Percentiles rank a stretch among this genome's conserved stretches.
Conservation (phyloP, 2,113 vertebrate genomes). For the Pterophyllum scalare region DNA sequence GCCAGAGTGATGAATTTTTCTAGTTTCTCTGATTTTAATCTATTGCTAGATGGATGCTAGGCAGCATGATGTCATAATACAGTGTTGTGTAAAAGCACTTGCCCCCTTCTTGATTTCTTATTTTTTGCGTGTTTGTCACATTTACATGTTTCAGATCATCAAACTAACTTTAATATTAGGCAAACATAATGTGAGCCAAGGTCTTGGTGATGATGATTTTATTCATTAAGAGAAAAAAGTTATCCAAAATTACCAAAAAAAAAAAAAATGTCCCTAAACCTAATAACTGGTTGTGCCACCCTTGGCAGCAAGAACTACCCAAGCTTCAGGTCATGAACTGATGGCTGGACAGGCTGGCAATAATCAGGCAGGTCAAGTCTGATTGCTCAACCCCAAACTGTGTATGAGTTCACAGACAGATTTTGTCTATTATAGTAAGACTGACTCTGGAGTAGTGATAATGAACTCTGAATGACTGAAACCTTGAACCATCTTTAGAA, state of each 20-base stretch:
- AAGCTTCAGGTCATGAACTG: no score
- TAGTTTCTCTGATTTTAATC: not conserved
- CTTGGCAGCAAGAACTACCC: no score
- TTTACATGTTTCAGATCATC: not conserved
- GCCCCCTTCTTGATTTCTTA: fast-evolving
- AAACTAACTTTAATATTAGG: not conserved
- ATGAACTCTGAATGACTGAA: not conserved
- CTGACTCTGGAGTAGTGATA: not conserved
- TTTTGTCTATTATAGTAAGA: not conserved
- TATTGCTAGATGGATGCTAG: no score
- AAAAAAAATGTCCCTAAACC: not conserved
- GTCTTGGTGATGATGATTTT: not conserved
- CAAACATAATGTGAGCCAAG: not conserved
- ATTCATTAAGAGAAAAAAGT: not conserved
- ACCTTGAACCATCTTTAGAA: not conserved
- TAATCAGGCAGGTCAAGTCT: no score
- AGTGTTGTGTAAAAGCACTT: not conserved
- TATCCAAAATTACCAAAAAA: not conserved
- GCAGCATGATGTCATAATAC: no score
- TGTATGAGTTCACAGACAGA: no score
- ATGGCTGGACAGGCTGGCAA: no score
- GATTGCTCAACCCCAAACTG: no score
- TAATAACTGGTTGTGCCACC: not conserved
- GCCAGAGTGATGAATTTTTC: not conserved
- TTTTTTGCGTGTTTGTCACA: not conserved